Evolutionary conservation across 2,113 vertebrate species (phyloP).

Genomic region (Lasiurus borealis): DNA sequence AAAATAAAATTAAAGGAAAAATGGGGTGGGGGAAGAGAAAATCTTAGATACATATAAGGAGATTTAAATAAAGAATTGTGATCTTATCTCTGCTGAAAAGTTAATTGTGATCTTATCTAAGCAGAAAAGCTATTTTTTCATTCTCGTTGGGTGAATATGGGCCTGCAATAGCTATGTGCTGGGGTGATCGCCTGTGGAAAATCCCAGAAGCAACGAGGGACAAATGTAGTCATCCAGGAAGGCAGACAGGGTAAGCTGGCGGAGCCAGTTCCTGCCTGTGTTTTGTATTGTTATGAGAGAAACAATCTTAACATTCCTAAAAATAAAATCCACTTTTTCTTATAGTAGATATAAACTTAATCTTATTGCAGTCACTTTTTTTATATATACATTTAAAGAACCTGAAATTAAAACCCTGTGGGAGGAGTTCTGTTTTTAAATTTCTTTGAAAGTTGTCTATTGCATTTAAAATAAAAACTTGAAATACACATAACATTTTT

Average conservation of each 20-base stretch:
- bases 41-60: too few species aligned
- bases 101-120: background rate
- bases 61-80: too few species aligned
- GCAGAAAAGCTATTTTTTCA: background rate
- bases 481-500: background rate
- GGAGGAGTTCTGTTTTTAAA: background rate
- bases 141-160: background rate
- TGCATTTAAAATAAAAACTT: background rate
- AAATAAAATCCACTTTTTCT: background rate
- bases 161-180: background rate
- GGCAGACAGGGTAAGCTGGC: background rate
- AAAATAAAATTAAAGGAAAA: too few species aligned
- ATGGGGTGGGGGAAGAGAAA: too few species aligned
- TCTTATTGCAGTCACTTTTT: background rate
- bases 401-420: background rate
- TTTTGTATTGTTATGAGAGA: background rate
- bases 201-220: background rate
- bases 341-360: background rate
- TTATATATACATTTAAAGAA: background rate
- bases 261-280: background rate
- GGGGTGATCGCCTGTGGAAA: background rate
- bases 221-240: background rate
- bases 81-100: background rate
- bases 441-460: background rate
- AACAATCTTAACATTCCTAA: background rate